Evolutionary conservation across 2,113 vertebrate species (phyloP).

Genomic region (Amia ocellicauda): DNA sequence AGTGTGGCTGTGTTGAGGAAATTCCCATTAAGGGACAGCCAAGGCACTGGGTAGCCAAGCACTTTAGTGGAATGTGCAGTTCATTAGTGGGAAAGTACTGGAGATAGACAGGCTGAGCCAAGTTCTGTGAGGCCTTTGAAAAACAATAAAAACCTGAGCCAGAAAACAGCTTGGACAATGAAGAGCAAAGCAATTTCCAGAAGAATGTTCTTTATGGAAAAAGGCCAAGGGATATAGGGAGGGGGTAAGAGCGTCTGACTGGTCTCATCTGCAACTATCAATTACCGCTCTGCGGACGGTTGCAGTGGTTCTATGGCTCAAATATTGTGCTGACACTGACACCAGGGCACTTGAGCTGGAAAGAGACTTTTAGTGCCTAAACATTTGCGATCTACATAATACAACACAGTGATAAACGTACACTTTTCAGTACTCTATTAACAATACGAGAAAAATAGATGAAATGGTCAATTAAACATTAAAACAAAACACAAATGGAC

Average conservation of each 20-base stretch:
- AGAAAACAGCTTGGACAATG: constrained; percentile 46
- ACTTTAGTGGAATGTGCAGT: constrained; percentile 61
- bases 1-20: constrained; percentile 40
- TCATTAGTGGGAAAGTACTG: constrained; percentile 68
- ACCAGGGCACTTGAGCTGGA: no score
- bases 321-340: no score
- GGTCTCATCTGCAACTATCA: no score
- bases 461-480: no score
- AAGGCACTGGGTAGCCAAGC: constrained; percentile 28
- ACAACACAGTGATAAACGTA: no score
- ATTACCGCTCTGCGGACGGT: no score
- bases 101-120: constrained; percentile 52
- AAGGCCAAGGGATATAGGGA: constrained; percentile 28
- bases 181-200: constrained; percentile 23
- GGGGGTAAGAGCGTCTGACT: constrained; percentile 21
- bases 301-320: no score
- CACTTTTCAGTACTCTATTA: no score
- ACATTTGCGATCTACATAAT: no score
- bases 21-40: constrained; percentile 61
- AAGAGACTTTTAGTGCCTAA: no score
- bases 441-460: no score
- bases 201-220: constrained; percentile 33
- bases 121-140: constrained; percentile 62
- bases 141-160: constrained; percentile 62
- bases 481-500: no score